Base-by-base conservation (phyloP, 2,888 invertebrate genomes). In the Bombylius discolor region DNA sequence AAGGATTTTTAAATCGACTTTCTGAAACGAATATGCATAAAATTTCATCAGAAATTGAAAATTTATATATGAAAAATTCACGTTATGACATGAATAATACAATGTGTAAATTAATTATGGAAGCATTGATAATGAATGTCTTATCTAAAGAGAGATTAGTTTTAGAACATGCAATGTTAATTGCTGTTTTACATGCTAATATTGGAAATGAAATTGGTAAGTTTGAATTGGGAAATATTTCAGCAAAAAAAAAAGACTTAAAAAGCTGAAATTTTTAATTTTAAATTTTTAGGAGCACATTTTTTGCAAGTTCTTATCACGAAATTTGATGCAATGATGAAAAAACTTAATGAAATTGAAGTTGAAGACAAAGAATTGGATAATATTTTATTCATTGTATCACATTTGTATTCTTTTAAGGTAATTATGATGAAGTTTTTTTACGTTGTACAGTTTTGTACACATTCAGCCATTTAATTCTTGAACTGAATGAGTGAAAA, bases 341-440 rank as follows among this genome's bases (percentile, higher is more conserved):
- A 61, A 23, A 58, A 67, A 6, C 71, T 76, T 32, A 61, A 69
- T 0, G 70, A 76, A 44, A 72, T 77, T 44, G 77, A 80, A 1
- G 76, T 86, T 5, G 85, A 83, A 64, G 83, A 87, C 65, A 96
- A 96, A 69, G 77, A 80, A 45, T 68, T 93, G 39, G 91, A 95
- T 68, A 96, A 96, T 72, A 67, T 89, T 1, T 76, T 90, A 0
- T 76, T 86, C 1, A 79, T 92, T 51, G 74, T 96, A 5, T 81
- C 87, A 1, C 85, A 91, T 68, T 74, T 96, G 54, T 96, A 92
- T 68, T 89, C 87, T 68, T 96, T 95, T 67, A 92, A 89, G 79
- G 88, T 88, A 39, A 31, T 23, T 32, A 23, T 49, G 31, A 32
- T 32, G 31, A 32, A 31, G 1, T 23, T 23, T 23, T 23, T 23